phyloP scores from a whole-genome alignment of 2,888 invertebrate species.

The Xanthorhoe spadicearia region DNA sequence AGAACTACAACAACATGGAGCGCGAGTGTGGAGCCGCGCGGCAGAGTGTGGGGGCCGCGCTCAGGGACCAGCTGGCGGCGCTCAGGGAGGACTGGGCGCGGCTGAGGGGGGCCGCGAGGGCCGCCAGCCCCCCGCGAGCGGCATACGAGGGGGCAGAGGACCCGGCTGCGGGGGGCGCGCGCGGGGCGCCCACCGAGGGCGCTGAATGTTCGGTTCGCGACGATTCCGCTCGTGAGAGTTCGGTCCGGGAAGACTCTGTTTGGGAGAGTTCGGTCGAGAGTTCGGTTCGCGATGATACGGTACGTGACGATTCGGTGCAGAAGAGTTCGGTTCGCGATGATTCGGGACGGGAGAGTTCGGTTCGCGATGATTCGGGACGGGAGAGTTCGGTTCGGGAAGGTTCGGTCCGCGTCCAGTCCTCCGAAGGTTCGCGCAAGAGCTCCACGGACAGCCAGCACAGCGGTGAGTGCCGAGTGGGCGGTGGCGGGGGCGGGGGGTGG shows the following conservation, averaged over 20 bases:
- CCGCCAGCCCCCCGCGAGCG: slow-evolving; percentile 48
- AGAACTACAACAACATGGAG: slow-evolving; percentile 87
- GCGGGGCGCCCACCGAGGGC: background rate
- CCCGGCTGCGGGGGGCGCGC: slow-evolving; percentile 5
- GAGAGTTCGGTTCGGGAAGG: slow-evolving; percentile 10
- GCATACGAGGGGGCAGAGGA: slow-evolving; percentile 8
- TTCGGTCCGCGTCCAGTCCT: slow-evolving; percentile 23
- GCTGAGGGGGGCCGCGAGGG: slow-evolving; percentile 45
- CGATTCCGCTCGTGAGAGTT: slow-evolving; percentile 1
- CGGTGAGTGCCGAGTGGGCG: slow-evolving; percentile 53
- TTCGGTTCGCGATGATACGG: no score
- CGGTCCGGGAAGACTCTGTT: slow-evolving; percentile 11
- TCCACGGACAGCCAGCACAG: slow-evolving; percentile 52
- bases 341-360: slow-evolving; percentile 9
- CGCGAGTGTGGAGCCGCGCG: slow-evolving; percentile 70
- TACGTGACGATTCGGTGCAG: slow-evolving; percentile 1
- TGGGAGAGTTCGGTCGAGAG: slow-evolving; percentile 6
- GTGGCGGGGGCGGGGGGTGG: slow-evolving; percentile 11
- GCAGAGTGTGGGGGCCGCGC: slow-evolving; percentile 57
- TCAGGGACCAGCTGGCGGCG: slow-evolving; percentile 72
- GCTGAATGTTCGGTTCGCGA: slow-evolving; percentile 6
- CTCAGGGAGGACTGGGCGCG: slow-evolving; percentile 43
- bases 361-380: slow-evolving; percentile 5
- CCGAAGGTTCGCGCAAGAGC: slow-evolving; percentile 37
- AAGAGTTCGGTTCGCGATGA: slow-evolving; percentile 1